A percentile compares a stretch with the other conserved stretches of the same genome.
Evolutionary conservation across 2,113 vertebrate genomes (phyloP).

Genomic region (Gambusia holbrooki): DNA sequence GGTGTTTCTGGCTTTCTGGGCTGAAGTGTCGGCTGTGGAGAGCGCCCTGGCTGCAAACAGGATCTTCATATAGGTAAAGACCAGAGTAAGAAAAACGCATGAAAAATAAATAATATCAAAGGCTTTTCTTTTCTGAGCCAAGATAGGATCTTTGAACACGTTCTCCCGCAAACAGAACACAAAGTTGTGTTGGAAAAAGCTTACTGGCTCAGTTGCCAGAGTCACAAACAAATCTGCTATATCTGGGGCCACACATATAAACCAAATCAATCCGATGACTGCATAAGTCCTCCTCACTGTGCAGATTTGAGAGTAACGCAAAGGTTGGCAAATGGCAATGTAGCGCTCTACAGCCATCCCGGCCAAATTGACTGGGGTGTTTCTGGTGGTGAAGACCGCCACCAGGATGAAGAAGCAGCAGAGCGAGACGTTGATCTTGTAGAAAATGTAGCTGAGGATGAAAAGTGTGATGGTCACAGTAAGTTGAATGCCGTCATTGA

Average conservation of each 20-base stretch:
- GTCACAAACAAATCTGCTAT: constrained; percentile 77
- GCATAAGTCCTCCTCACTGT: constrained; percentile 65
- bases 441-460: constrained; percentile 76
- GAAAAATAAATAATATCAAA: constrained; percentile 79
- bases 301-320: constrained; percentile 73
- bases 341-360: constrained; percentile 80
- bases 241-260: constrained; percentile 64
- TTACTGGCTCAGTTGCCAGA: constrained; percentile 61
- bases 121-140: constrained; percentile 59
- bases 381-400: constrained; percentile 78
- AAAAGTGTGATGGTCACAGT: constrained; percentile 69
- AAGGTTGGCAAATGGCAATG: constrained; percentile 72
- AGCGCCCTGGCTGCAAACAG: constrained; percentile 63
- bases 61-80: constrained; percentile 76
- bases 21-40: constrained; percentile 57
- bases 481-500: constrained; percentile 77
- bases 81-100: constrained; percentile 71
- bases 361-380: constrained; percentile 73
- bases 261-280: constrained; percentile 73
- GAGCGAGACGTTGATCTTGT: constrained; percentile 72
- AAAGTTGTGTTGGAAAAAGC: constrained; percentile 69
- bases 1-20: constrained; percentile 73
- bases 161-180: constrained; percentile 74
- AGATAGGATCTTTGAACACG: constrained; percentile 70
- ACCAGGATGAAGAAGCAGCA: constrained; percentile 78